Percentiles rank a stretch among this genome's conserved stretches.
Evolutionary conservation across 2,113 vertebrate genomes (phyloP).

Genomic region (Rhombomys opimus): DNA sequence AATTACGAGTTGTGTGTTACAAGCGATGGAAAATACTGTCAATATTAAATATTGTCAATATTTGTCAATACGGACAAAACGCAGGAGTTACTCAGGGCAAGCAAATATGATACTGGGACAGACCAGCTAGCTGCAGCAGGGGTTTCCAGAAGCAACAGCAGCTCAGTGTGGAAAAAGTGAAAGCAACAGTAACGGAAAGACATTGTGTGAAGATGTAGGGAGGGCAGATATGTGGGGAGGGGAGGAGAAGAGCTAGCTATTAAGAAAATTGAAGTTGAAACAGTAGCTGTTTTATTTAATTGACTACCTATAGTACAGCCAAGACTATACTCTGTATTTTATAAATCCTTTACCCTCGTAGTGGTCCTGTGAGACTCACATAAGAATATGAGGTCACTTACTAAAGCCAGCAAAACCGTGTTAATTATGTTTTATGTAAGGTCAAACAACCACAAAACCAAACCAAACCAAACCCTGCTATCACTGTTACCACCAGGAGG

Average conservation of each 20-base stretch:
- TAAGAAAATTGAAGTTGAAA: background rate
- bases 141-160: background rate
- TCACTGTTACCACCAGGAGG: background rate
- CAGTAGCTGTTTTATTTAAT: background rate
- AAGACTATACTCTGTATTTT: background rate
- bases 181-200: background rate
- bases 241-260: background rate
- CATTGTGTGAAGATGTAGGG: fast-evolving
- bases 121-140: background rate
- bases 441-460: background rate
- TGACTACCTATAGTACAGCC: background rate
- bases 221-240: too few relatives aligned
- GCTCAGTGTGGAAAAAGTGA: background rate
- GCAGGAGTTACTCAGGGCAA: background rate
- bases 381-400: too few relatives aligned
- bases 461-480: background rate
- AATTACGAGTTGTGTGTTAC: background rate
- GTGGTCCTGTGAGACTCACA: background rate
- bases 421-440: background rate
- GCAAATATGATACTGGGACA: background rate
- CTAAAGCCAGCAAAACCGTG: background rate
- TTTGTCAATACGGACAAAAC: background rate
- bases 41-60: too few relatives aligned
- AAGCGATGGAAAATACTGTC: background rate
- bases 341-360: background rate